Conservation (phyloP, 2,113 vertebrate genomes). For the Tragulus kanchil region DNA sequence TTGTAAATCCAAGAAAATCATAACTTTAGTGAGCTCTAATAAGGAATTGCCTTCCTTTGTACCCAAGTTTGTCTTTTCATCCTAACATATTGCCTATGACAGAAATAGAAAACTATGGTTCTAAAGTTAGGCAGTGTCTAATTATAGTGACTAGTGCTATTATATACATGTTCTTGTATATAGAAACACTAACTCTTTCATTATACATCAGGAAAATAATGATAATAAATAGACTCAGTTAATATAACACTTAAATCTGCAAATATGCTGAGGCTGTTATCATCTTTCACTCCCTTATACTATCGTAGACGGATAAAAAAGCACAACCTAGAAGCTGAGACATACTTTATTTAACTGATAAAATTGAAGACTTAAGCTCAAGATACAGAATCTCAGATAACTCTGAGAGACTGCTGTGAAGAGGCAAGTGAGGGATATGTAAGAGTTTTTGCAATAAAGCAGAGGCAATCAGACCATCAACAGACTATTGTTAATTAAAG, state of each 20-base stretch:
- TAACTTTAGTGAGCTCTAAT: neutral
- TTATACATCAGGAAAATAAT: neutral
- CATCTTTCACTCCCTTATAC: neutral
- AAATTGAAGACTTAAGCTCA: neutral
- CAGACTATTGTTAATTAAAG: neutral
- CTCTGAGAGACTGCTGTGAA: neutral
- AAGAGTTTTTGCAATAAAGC: neutral
- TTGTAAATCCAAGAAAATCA: neutral
- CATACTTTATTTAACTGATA: neutral
- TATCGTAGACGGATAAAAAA: neutral
- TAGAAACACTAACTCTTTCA: neutral
- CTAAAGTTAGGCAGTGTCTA: neutral
- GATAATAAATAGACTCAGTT: neutral
- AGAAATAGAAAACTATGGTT: neutral
- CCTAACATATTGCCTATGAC: neutral
- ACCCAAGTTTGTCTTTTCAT: neutral
- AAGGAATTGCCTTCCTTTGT: neutral
- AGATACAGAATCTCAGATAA: neutral
- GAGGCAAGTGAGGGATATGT: neutral
- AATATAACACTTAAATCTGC: neutral
- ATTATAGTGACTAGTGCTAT: neutral
- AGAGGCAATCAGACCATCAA: neutral
- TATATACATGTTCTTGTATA: neutral
- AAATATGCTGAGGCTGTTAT: neutral
- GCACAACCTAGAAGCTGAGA: neutral